Evolutionary conservation across 2,888 invertebrate genomes (phyloP).

Genomic region (Acanthosepion esculentum): DNA sequence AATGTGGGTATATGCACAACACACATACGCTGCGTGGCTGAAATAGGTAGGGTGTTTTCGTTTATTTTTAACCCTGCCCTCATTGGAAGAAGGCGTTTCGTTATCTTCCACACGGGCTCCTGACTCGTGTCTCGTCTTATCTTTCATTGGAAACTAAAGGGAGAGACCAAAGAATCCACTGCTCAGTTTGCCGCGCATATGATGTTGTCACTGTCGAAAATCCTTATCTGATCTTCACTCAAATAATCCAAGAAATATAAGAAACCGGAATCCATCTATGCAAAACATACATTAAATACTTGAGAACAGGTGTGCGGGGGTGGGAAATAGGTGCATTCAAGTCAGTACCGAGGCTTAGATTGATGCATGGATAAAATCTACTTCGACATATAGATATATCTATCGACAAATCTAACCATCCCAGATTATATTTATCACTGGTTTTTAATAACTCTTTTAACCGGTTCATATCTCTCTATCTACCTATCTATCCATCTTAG

Average conservation of each 20-base stretch:
- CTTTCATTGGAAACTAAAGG: not conserved
- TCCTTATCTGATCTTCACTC: not conserved
- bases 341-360: too few relatives aligned
- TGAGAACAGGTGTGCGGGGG: not conserved
- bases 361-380: too few relatives aligned
- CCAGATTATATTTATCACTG: too few relatives aligned
- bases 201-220: constrained; percentile 1
- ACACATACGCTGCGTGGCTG: not conserved
- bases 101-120: not conserved
- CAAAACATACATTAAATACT: not conserved
- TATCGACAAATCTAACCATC: too few relatives aligned
- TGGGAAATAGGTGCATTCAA: too few relatives aligned
- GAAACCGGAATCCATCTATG: too few relatives aligned
- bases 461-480: too few relatives aligned
- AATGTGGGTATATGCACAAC: not conserved
- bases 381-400: too few relatives aligned
- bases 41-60: not conserved
- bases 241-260: not conserved
- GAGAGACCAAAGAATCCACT: not conserved
- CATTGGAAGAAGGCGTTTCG: not conserved
- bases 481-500: too few relatives aligned
- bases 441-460: too few relatives aligned
- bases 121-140: not conserved
- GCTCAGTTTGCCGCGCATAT: not conserved
- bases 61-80: too few relatives aligned